Base-by-base conservation (phyloP, 2,797 vertebrate genomes). In the Pachyuromys duprasi region DNA sequence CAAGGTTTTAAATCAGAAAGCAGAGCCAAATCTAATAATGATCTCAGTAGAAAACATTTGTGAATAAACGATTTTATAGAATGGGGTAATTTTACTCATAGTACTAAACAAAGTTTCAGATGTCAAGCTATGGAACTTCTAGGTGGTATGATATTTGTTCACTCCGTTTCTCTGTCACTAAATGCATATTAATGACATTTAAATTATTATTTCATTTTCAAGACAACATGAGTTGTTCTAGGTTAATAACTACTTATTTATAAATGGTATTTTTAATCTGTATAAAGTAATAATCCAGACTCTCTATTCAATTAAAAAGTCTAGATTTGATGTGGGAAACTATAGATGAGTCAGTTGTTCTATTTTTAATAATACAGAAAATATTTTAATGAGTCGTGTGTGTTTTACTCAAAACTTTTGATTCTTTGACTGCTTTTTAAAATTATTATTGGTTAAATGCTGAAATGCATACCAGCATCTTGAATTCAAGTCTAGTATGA, bases 1-100 rank as follows among this genome's bases (percentile, higher is more conserved):
- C 42, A 97, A 94, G 55, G 9, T 84, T 79, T 89, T 98, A 80
- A 82, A 53, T 89, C 89, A 95, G 89, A 97, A 97, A 93, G 39
- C 1, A 63, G 24, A 15, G 39, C 12, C 31, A 67, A 13, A 81
- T 95, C 12, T 97, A 96, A 39, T 67, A 45, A 3, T 36, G n/a
- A 33, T 67, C 5, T 93, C 55, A 82, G 42, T 91, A 78, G 24
- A 84, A 80, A 91, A 24, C 18, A 89, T 62, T 78, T 82, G n/a
- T 14, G n/a, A 95, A 63, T 65, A 57, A 62, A 3, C 82, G 8
- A 6, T 90, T 88, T 88, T 28, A 5, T 65, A 95, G 12, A 22
- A 57, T 36, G 24, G 4, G 49, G 26, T 86, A 42, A 63, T 91
- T 86, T 8, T 53, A 62, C 8, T 4, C 2, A 39, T 60, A 88